Evolutionary conservation across 2,113 vertebrate genomes (phyloP).

Genomic region (Mystacornis crossleyi): DNA sequence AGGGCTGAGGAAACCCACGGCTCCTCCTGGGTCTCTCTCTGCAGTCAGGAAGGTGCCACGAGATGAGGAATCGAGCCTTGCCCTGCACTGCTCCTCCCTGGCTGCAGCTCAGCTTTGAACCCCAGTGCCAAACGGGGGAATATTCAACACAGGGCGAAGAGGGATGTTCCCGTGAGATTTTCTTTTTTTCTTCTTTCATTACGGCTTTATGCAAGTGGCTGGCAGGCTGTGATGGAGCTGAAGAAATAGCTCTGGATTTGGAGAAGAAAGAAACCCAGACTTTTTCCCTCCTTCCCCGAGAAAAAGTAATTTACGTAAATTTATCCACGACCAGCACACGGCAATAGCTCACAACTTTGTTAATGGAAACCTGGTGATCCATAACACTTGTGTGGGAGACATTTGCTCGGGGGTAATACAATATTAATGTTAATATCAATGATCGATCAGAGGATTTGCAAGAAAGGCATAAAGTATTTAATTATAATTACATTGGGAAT

Average conservation of each 20-base stretch:
- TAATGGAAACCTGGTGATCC: constrained; percentile 99
- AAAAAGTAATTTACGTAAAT: constrained; percentile 88
- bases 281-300: constrained; percentile 38
- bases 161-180: not conserved
- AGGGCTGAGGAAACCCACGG: not conserved
- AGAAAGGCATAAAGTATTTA: constrained; percentile 93
- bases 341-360: constrained; percentile 84
- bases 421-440: constrained; percentile 88
- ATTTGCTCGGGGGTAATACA: constrained; percentile 90
- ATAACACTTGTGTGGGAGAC: constrained; percentile 82
- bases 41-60: fast-evolving
- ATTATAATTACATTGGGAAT: constrained; percentile 89
- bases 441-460: constrained; percentile 98
- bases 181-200: not conserved
- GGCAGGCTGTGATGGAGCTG: not conserved
- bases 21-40: not conserved
- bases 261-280: constrained; percentile 19
- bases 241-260: not conserved
- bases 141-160: not conserved
- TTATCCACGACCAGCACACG: constrained; percentile 67
- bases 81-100: not conserved
- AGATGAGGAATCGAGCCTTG: not conserved
- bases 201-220: not conserved
- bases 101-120: not conserved
- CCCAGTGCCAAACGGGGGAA: fast-evolving